These are phyloP conservation scores for Polyommatus iphigenia DNA, from an alignment of 2,888 invertebrate species.

Conservation along the genomic window DNA sequence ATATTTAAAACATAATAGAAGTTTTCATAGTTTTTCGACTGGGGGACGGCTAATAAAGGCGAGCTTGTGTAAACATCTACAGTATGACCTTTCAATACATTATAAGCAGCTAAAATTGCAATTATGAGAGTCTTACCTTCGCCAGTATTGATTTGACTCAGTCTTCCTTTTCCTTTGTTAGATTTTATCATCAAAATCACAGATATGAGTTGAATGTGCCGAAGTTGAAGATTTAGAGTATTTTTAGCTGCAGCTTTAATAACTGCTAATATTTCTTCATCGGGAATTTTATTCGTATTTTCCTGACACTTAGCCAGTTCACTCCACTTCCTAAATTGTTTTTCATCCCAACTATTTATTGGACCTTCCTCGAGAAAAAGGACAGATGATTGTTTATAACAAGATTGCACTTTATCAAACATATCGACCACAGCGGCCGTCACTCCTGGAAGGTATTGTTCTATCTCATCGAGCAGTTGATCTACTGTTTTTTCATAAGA, in stretches of 20 bases:
- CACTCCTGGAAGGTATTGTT: slow-evolving; percentile 26
- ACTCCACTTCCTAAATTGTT: slow-evolving; percentile 29
- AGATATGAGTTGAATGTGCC: slow-evolving; percentile 36
- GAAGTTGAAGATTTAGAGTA: slow-evolving; percentile 24
- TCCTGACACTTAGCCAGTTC: neutral
- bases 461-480: slow-evolving; percentile 32
- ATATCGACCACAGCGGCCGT: slow-evolving; percentile 21
- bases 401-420: slow-evolving; percentile 22
- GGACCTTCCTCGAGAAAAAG: neutral
- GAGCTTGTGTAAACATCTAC: slow-evolving; percentile 39
- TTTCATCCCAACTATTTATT: slow-evolving; percentile 27
- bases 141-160: slow-evolving; percentile 38
- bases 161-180: slow-evolving; percentile 34
- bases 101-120: slow-evolving; percentile 36
- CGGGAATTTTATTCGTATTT: neutral
- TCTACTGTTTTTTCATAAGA: slow-evolving; percentile 35
- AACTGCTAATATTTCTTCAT: slow-evolving; percentile 35
- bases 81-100: slow-evolving; percentile 34
- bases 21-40: slow-evolving; percentile 32
- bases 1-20: slow-evolving; percentile 30
- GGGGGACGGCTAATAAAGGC: slow-evolving; percentile 36
- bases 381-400: slow-evolving; percentile 18
- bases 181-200: slow-evolving; percentile 36
- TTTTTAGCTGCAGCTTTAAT: slow-evolving; percentile 29
- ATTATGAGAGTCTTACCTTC: slow-evolving; percentile 39